Evolutionary conservation across 1,140 invertebrate species (phyloP).

Genomic region (Bombus fervidus): DNA sequence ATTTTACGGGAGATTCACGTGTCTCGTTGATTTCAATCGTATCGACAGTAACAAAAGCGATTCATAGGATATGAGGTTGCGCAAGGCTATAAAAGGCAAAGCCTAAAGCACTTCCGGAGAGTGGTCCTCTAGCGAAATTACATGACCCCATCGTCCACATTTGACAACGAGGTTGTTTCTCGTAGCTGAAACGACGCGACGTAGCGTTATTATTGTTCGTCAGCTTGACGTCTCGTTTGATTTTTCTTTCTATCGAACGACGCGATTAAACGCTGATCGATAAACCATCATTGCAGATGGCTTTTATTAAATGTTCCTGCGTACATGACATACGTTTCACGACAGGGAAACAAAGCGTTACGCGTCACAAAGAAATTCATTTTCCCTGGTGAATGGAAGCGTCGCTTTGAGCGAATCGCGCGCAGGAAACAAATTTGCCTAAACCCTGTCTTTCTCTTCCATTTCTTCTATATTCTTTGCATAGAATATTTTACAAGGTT

Average conservation of each 20-base stretch:
- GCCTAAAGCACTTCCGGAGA: neutral
- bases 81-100: neutral
- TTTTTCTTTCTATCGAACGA: conserved; percentile 1
- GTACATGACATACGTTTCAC: neutral
- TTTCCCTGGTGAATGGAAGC: neutral
- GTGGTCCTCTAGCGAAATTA: neutral
- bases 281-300: conserved; percentile 10
- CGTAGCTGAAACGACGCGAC: neutral
- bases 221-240: neutral
- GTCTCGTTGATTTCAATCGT: neutral
- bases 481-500: no score
- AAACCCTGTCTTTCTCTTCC: neutral
- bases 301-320: conserved; percentile 20
- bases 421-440: neutral
- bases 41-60: neutral
- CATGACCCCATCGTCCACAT: neutral
- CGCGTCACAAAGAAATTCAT: conserved; percentile 16
- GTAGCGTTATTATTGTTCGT: neutral
- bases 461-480: neutral
- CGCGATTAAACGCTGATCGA: conserved; percentile 20
- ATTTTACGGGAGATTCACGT: neutral
- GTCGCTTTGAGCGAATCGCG: neutral
- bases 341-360: neutral
- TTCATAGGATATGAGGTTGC: no score
- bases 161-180: neutral